phyloP scores from a whole-genome alignment of 37 sponge, comb jelly and placozoan genomes.

The Aphrocallistes beatrix region DNA sequence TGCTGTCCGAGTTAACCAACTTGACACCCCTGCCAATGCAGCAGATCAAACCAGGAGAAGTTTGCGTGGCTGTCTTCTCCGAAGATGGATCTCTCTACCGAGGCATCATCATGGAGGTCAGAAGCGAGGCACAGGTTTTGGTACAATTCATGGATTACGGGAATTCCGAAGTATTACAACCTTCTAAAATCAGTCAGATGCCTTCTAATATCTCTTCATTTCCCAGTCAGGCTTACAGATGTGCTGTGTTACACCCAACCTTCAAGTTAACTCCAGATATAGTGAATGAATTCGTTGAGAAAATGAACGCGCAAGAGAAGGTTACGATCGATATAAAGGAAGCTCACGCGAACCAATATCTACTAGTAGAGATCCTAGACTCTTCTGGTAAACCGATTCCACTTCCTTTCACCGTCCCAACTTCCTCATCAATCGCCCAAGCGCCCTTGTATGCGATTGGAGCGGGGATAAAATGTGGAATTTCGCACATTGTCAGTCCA shows the following conservation, averaged over 20 bases:
- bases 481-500: neutral
- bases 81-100: neutral
- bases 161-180: neutral
- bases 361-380: neutral
- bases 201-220: conserved; percentile 6
- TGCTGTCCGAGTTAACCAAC: neutral
- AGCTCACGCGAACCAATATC: neutral
- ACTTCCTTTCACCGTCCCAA: conserved; percentile 8
- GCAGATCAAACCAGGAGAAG: neutral
- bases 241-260: neutral
- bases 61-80: neutral
- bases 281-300: neutral
- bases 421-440: neutral
- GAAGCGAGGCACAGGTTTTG: neutral
- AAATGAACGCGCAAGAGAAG: neutral
- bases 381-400: conserved; percentile 17
- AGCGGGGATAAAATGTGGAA: neutral
- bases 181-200: conserved; percentile 7
- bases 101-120: neutral
- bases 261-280: neutral
- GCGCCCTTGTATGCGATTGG: neutral
- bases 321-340: neutral
- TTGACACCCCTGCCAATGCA: neutral
- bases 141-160: conserved; percentile 12
- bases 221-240: neutral